A percentile compares a stretch with the other conserved stretches of the same genome.
Evolutionary conservation across 2,888 invertebrate species (phyloP).

Genomic region (Himalopsyche kuldschensis): DNA sequence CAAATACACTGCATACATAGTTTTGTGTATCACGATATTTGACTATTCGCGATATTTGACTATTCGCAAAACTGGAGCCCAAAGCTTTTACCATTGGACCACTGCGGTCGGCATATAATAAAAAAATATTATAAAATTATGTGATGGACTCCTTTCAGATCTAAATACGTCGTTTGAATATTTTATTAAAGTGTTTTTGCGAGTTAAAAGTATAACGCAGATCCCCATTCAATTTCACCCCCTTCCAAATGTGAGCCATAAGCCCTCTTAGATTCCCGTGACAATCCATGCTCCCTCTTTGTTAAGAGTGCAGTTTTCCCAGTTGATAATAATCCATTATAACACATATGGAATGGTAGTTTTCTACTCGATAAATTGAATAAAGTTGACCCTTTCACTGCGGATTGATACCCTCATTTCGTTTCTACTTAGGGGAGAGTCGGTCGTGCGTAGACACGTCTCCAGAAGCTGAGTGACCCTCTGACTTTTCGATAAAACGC

Average conservation of each 20-base stretch:
- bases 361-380: slow-evolving; percentile 51
- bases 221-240: slow-evolving; percentile 32
- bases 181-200: background rate
- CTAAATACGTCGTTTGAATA: background rate
- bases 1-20: too few relatives aligned
- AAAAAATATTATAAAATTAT: too few relatives aligned
- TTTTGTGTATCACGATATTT: too few relatives aligned
- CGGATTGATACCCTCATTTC: background rate
- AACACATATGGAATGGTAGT: slow-evolving; percentile 55
- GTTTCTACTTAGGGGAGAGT: background rate
- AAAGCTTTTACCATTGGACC: too few relatives aligned
- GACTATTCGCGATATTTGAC: too few relatives aligned
- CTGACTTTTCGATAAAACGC: background rate
- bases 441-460: background rate
- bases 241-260: background rate
- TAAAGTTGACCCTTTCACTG: slow-evolving; percentile 43
- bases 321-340: slow-evolving; percentile 55
- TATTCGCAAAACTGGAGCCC: too few relatives aligned
- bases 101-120: too few relatives aligned
- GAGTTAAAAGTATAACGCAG: slow-evolving; percentile 43
- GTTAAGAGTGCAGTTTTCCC: slow-evolving; percentile 44
- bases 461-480: background rate
- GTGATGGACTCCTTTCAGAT: too few relatives aligned
- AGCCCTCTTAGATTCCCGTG: slow-evolving; percentile 23
- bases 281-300: slow-evolving; percentile 42